These are phyloP conservation scores for Acrobeloides nanus DNA, from an alignment of 2,888 invertebrate genomes.

Conservation along the genomic window DNA sequence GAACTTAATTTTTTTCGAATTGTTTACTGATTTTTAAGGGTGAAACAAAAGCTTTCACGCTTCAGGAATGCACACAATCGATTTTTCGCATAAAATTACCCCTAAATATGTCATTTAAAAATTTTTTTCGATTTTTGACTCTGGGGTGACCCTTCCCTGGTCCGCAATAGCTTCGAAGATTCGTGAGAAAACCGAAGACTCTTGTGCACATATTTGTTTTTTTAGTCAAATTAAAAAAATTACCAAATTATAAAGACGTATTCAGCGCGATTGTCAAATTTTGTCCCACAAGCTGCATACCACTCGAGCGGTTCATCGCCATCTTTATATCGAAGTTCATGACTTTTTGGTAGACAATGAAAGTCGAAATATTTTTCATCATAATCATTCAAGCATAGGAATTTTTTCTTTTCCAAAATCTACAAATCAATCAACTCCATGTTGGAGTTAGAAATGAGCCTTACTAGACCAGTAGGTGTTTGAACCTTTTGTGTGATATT, in stretches of 20 bases:
- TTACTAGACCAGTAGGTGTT: constrained; percentile 67
- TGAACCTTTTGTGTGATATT: constrained; percentile 62
- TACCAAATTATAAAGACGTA: constrained; percentile 49
- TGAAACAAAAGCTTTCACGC: too few species aligned
- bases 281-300: constrained; percentile 73
- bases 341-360: constrained; percentile 66
- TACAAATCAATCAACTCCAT: too few species aligned
- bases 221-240: background rate
- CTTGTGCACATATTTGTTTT: too few species aligned
- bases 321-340: constrained; percentile 10
- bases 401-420: constrained; percentile 35
- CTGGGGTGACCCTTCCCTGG: too few species aligned
- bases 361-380: constrained; percentile 72
- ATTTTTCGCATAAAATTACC: too few species aligned
- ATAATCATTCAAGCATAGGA: constrained; percentile 63
- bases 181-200: background rate
- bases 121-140: too few species aligned
- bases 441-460: too few species aligned
- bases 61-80: background rate
- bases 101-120: too few species aligned
- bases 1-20: too few species aligned
- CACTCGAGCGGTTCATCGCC: constrained; percentile 57
- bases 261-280: constrained; percentile 53
- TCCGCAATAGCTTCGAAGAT: too few species aligned
- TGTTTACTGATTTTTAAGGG: too few species aligned